Conservation (phyloP, 1,140 invertebrate species). For the Drosophila parvula region DNA sequence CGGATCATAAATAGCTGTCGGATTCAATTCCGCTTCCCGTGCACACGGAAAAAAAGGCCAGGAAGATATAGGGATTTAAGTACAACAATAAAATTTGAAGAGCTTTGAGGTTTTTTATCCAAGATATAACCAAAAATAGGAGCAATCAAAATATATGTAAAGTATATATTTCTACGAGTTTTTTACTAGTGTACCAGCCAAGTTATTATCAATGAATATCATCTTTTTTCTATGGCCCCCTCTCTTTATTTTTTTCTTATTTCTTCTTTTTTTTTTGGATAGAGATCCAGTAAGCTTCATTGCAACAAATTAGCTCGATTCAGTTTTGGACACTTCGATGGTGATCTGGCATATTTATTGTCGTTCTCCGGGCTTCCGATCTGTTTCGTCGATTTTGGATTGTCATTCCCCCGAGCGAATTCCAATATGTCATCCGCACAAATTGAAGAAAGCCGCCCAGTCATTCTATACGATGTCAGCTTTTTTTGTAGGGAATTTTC, state of each 20-base stretch:
- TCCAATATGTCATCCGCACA: slow-evolving; percentile 63
- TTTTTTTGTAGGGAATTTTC: neutral
- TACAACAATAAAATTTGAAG: too few species aligned
- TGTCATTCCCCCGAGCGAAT: slow-evolving; percentile 20
- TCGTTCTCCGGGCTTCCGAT: slow-evolving; percentile 30
- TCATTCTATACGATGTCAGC: slow-evolving; percentile 4
- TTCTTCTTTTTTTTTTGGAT: neutral
- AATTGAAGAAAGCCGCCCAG: slow-evolving; percentile 56
- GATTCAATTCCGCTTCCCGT: slow-evolving; percentile 59
- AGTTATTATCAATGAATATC: neutral
- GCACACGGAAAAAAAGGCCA: slow-evolving; percentile 1
- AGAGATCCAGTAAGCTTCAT: slow-evolving; percentile 63
- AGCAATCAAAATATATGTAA: neutral
- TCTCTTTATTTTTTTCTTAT: neutral
- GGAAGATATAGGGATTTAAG: too few species aligned
- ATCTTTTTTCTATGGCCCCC: neutral
- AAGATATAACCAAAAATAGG: too few species aligned
- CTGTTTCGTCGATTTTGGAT: slow-evolving; percentile 16
- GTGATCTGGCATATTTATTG: slow-evolving; percentile 54
- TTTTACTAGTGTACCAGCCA: neutral
- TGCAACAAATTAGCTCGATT: slow-evolving; percentile 76
- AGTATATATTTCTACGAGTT: neutral
- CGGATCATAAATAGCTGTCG: slow-evolving; percentile 70
- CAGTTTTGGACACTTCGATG: slow-evolving; percentile 47
- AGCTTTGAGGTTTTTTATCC: too few species aligned